These are phyloP conservation scores for Euthynnus affinis DNA, from an alignment of 2,797 vertebrate species.

Conservation along the genomic window DNA sequence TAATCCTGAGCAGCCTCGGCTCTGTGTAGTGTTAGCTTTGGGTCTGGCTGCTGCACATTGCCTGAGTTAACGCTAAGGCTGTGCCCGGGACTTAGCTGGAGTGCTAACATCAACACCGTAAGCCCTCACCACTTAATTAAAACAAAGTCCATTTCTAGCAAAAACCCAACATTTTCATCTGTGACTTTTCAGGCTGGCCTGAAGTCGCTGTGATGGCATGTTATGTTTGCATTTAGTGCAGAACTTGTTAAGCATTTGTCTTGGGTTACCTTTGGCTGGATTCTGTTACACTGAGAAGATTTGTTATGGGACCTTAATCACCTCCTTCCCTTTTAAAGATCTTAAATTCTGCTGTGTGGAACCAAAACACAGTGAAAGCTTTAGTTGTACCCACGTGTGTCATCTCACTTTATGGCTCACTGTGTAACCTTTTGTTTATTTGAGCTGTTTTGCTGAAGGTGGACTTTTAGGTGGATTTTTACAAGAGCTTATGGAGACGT, in stretches of 20 bases:
- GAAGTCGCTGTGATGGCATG: conserved; percentile 12
- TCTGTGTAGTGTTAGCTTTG: conserved; percentile 70
- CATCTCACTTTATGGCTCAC: conserved; percentile 21
- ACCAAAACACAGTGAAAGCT: conserved; percentile 1
- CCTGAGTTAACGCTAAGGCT: conserved; percentile 59
- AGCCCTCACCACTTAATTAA: conserved; percentile 53
- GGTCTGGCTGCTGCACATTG: conserved; percentile 55
- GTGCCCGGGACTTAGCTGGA: conserved; percentile 53
- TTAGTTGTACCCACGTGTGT: background rate
- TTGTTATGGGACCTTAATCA: conserved; percentile 53
- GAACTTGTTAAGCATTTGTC: conserved; percentile 19
- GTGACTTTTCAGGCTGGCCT: conserved; percentile 19
- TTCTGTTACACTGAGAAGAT: conserved; percentile 27
- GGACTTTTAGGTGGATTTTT: conserved; percentile 27
- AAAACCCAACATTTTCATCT: conserved; percentile 56
- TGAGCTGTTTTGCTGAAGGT: conserved; percentile 33
- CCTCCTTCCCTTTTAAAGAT: background rate
- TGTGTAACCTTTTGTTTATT: conserved; percentile 21
- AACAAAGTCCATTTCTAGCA: conserved; percentile 54
- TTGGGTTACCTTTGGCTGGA: conserved; percentile 21
- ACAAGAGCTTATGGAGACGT: conserved; percentile 24
- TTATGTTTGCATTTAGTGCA: conserved; percentile 12
- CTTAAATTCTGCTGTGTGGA: background rate
- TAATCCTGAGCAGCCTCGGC: conserved; percentile 67
- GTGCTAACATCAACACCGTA: conserved; percentile 61